phyloP scores from a whole-genome alignment of 2,888 invertebrate genomes.

The Dryobotodes eremita region DNA sequence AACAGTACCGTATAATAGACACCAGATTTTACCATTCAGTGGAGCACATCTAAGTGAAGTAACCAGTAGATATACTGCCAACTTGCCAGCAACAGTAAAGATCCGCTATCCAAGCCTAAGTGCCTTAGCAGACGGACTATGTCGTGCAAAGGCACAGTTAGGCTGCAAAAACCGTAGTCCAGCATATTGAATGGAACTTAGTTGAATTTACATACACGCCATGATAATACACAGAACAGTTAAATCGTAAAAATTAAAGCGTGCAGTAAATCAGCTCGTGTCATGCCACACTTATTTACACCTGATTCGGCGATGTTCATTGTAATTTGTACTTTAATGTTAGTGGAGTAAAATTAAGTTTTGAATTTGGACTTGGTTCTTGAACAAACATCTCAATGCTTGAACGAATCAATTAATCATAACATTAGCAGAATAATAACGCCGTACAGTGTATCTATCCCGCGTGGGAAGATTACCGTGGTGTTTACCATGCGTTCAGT shows the following conservation, averaged over 20 bases:
- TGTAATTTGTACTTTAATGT: constrained; percentile 28
- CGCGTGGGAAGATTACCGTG: constrained; percentile 68
- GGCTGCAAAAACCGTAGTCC: constrained; percentile 41
- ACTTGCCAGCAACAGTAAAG: constrained; percentile 58
- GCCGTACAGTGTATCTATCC: constrained; percentile 64
- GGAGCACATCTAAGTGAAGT: constrained; percentile 54
- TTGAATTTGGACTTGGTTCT: constrained; percentile 10
- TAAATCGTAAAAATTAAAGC: constrained; percentile 58
- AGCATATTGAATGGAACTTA: constrained; percentile 30
- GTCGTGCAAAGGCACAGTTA: constrained; percentile 51
- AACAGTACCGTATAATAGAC: constrained; percentile 44
- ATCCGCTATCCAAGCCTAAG: constrained; percentile 48
- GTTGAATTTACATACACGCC: constrained; percentile 46
- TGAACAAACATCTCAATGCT: constrained; percentile 62
- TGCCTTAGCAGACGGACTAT: constrained; percentile 41
- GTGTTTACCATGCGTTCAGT: constrained; percentile 55
- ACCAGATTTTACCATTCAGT: constrained; percentile 54
- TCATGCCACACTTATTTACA: constrained; percentile 54
- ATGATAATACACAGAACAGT: constrained; percentile 49
- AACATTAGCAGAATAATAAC: constrained; percentile 70
- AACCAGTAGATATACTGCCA: constrained; percentile 34
- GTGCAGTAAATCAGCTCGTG: constrained; percentile 56
- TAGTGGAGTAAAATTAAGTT: neutral
- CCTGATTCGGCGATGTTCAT: constrained; percentile 16
- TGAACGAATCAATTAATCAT: constrained; percentile 73